Conservation (phyloP, 2,888 invertebrate species). For the Gibbula magus region DNA sequence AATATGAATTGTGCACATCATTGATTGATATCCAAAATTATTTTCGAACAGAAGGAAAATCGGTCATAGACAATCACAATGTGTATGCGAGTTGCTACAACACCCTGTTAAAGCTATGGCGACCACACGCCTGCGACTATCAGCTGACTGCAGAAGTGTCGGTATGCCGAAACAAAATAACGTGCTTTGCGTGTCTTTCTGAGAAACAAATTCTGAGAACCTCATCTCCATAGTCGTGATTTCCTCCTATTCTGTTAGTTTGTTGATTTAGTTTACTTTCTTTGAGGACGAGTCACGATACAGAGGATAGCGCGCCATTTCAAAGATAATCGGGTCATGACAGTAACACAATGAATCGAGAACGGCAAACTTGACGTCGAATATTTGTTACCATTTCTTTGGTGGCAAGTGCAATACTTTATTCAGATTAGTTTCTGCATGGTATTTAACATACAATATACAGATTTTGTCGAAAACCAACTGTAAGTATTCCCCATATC, state of each 20-base stretch:
- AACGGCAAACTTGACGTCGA: background rate
- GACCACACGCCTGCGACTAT: constrained; percentile 29
- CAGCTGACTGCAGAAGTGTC: background rate
- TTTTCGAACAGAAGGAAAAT: background rate
- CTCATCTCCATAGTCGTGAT: too few species aligned
- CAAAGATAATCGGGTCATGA: background rate
- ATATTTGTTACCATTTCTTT: too few species aligned
- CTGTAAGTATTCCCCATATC: constrained; percentile 26
- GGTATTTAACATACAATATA: background rate
- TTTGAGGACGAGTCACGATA: too few species aligned
- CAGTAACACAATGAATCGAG: background rate
- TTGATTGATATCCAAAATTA: background rate
- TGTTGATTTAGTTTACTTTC: background rate
- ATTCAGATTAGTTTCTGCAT: background rate
- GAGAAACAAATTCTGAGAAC: too few species aligned
- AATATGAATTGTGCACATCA: too few species aligned
- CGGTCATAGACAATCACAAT: constrained; percentile 7
- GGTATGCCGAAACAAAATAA: too few species aligned
- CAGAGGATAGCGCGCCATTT: too few species aligned
- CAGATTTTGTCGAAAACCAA: background rate
- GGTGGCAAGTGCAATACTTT: too few species aligned
- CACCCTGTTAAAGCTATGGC: constrained; percentile 37
- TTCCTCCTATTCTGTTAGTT: background rate
- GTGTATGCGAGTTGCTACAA: constrained; percentile 39
- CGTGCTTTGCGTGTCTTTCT: too few species aligned